Evolutionary conservation across 2,113 vertebrate species (phyloP), one percentile per base, ranked within the genome.

Genomic region (Neodon shergylaensis): DNA sequence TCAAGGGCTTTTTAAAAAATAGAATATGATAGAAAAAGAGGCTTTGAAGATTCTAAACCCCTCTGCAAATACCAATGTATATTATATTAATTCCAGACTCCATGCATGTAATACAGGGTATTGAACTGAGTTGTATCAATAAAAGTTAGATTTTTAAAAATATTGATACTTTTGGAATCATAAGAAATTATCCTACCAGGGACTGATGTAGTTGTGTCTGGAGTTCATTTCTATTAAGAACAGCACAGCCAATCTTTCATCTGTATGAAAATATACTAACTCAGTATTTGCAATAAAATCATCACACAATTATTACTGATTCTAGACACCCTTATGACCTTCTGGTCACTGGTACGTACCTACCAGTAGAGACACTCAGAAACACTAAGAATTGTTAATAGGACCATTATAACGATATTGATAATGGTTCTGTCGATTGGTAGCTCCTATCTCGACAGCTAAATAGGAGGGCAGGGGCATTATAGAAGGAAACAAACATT

Each of bases 371-470:
- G 70, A 89, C 66, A 96, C 14, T 61, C 14, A 12, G 14, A 81
- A 94, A 94, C 84, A 95, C 66, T 82, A 97, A 72, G 28, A 83
- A 92, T 77, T 94, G 58, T 95, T 92, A 94, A 82, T 61, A 86
- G 28, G 79, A 58, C 21, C 74, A 24, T 87, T 96, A 93, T 65
- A 89, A 97, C 61, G 24, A 82, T 95, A 94, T 70, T 77, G 49
- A 70, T 83, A 95, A 95, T 91, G 36, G 42, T 79, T 94, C 88
- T 89, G 39, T 92, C 90, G 81, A 91, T 86, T 82, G 47, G 47
- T 72, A 96, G 44, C n/a, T 90, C 24, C 7, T 81, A 44, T 93
- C 73, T 90, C 83, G 82, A 96, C 11, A 90, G 77, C 63, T 95
- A 95, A 95, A 87, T 79, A 52, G 42, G 28, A 86, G 42, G n/a